Evolutionary conservation across 2,797 vertebrate genomes (phyloP), one percentile per base, ranked within the genome.

Genomic region (Ficedula albicollis): DNA sequence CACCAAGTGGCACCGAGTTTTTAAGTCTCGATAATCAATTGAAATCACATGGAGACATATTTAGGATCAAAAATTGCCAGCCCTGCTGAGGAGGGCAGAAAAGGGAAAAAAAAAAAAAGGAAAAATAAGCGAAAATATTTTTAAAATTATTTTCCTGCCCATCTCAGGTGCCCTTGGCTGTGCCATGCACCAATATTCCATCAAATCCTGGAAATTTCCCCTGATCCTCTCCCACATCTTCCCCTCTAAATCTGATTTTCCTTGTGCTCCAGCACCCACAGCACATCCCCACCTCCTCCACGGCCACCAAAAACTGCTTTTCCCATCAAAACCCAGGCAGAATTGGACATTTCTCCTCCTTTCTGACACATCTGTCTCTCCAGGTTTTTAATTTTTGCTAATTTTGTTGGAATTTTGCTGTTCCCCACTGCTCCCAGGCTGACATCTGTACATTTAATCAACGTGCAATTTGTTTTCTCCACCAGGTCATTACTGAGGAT

Each of bases 1-100:
- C 49, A 44, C 15, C 23, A 4, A 69, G 39, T 0, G 9, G 17
- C 3, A 11, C 12, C 0, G 1, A 49, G 46, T 17, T 52, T 52
- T 38, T 34, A 49, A 34, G 18, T 75, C 51, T 54, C 64, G 38
- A 13, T 43, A 81, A 81, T 5, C 2, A 29, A 64, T n/a, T 38
- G 10, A 38, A 9, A 27, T 27, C 49, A 13, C 59, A 30, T 0
- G 1, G 52, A 41, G 62, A 18, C 5, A 15, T 14, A 48, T 36
- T 56, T 13, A 13, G 34, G 51, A 82, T 43, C 6, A 62, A 46
- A 70, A 88, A 5, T 0, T 36, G 8, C n/a, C 85, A 74, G 51
- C 34, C 21, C 36, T 56, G 51, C 15, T 4, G 13, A 20, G 9
- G 25, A 70, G 59, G 15, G 66, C 12, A 67, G 22, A 25, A 48